Evolutionary conservation across 2,888 invertebrate genomes (phyloP).

Genomic region (Platycheirus rosarum): DNA sequence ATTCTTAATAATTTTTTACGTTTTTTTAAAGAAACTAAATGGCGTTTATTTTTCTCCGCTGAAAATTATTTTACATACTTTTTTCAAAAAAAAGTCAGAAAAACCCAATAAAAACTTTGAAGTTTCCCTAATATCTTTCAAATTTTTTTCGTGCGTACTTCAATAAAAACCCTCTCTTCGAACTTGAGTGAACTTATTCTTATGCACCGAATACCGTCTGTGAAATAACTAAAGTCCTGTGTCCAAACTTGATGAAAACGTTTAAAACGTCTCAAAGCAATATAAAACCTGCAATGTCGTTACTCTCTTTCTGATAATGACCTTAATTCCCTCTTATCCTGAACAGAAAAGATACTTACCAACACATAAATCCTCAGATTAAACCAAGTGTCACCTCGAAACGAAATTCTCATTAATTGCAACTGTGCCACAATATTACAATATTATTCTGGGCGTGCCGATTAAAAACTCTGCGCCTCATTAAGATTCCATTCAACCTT

Average conservation of each 20-base stretch:
- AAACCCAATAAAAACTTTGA: too few relatives aligned
- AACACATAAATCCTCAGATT: constrained; percentile 25
- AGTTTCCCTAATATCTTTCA: too few relatives aligned
- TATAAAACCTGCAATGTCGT: constrained; percentile 6
- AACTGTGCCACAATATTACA: constrained; percentile 15
- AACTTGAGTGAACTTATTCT: too few relatives aligned
- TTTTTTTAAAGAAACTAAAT: too few relatives aligned
- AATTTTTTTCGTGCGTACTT: too few relatives aligned
- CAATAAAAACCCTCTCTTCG: too few relatives aligned
- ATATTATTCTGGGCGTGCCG: constrained; percentile 61
- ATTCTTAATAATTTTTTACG: too few relatives aligned
- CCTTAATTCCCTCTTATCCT: constrained; percentile 14
- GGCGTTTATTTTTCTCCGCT: too few relatives aligned
- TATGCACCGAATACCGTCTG: too few relatives aligned
- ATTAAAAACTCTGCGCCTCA: constrained; percentile 58
- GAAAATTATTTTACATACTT: too few relatives aligned
- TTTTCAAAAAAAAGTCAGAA: too few relatives aligned
- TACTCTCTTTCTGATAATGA: constrained; percentile 1
- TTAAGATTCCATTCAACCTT: constrained; percentile 66
- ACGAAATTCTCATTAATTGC: constrained; percentile 33
- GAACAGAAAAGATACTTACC: constrained; percentile 2
- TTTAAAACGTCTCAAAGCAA: background rate
- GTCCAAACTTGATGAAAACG: background rate
- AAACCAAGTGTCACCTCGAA: constrained; percentile 25
- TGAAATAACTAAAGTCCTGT: too few relatives aligned